These are phyloP conservation scores for Taenioides sp. DNA, from an alignment of 2,797 vertebrate species.

Conservation along the genomic window DNA sequence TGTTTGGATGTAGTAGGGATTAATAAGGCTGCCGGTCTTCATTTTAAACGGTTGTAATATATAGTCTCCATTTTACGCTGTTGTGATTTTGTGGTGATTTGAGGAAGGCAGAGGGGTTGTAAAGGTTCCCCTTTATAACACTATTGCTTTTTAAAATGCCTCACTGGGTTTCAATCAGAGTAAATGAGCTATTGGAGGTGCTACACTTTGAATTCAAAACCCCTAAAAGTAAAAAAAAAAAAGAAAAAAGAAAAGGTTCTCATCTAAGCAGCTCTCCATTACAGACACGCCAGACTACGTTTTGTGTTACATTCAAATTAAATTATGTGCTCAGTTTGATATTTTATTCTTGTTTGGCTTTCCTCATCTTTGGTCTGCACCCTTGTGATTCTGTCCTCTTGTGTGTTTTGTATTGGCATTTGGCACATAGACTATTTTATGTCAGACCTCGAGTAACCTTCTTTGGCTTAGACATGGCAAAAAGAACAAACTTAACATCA, in stretches of 20 bases:
- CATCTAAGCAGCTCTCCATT: neutral
- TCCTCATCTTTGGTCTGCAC: neutral
- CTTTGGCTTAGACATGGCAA: neutral
- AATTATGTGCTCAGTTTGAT: neutral
- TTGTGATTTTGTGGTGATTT: constrained; percentile 8
- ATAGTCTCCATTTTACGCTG: neutral
- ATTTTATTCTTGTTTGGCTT: neutral
- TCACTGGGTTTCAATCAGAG: constrained; percentile 29
- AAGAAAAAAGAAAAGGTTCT: constrained; percentile 2
- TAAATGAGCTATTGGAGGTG: constrained; percentile 25
- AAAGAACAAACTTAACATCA: neutral
- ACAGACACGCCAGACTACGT: neutral
- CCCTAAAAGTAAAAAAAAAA: neutral
- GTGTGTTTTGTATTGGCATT: neutral
- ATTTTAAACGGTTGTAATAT: constrained; percentile 10
- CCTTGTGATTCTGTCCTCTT: neutral
- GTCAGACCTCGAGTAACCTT: neutral
- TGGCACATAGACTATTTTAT: neutral
- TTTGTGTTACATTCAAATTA: neutral
- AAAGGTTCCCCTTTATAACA: constrained; percentile 16
- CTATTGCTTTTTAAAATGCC: constrained; percentile 29
- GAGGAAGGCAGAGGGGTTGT: constrained; percentile 11
- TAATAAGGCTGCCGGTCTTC: neutral
- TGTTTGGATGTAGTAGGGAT: constrained; percentile 27
- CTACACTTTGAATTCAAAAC: constrained; percentile 19